phyloP scores from a whole-genome alignment of 35 echinoderm and acorn worm species.

The Heliocidaris tuberculata region DNA sequence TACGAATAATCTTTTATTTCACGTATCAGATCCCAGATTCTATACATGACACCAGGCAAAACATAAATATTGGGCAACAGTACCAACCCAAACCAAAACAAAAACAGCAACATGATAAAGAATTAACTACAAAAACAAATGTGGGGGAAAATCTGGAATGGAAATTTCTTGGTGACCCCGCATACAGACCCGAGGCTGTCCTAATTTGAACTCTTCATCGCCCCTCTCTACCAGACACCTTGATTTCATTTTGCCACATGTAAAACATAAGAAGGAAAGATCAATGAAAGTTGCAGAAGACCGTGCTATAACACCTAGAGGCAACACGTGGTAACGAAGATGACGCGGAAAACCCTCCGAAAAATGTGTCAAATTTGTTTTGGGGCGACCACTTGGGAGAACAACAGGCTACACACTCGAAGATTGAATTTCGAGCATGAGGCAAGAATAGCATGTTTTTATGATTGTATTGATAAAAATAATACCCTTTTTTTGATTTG shows the following conservation, averaged over 20 bases:
- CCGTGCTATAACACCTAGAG: not conserved
- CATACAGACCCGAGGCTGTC: not conserved
- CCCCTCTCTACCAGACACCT: not conserved
- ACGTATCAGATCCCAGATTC: too few relatives aligned
- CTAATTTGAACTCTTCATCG: not conserved
- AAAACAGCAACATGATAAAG: not conserved
- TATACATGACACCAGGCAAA: not conserved
- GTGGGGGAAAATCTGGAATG: not conserved
- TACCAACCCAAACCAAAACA: not conserved
- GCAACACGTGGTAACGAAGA: not conserved
- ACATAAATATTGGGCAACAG: not conserved
- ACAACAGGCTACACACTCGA: not conserved
- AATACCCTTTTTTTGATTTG: not conserved
- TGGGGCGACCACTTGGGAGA: not conserved
- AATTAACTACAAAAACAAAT: not conserved
- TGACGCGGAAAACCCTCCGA: not conserved
- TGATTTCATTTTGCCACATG: not conserved
- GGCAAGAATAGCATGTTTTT: not conserved
- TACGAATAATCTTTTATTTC: too few relatives aligned
- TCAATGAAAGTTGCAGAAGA: not conserved
- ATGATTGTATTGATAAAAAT: not conserved
- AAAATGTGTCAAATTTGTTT: conserved; percentile 19
- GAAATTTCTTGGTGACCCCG: not conserved
- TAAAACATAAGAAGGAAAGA: not conserved
- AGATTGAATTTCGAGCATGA: not conserved